A percentile compares a stretch with the other conserved stretches of the same genome.
phyloP scores from a whole-genome alignment of 1,140 invertebrate genomes.

The Pseudomyrmex pallidus region DNA sequence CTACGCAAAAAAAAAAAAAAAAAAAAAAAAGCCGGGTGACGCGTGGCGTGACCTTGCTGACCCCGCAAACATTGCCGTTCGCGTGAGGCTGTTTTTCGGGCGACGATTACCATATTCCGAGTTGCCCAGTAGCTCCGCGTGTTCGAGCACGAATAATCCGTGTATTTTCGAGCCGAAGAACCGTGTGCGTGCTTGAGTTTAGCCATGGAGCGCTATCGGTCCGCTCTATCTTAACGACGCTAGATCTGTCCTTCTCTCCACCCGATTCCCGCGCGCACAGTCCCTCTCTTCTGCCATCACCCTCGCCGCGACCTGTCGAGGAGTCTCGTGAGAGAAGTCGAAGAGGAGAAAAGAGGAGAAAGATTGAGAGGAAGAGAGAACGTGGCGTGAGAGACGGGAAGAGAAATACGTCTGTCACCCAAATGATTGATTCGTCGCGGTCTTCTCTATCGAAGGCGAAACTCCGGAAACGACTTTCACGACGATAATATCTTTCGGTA shows the following conservation, averaged over 20 bases:
- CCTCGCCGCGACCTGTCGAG: conserved; percentile 60
- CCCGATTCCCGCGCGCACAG: conserved; percentile 38
- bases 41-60: conserved; percentile 42
- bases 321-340: conserved; percentile 60
- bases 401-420: conserved; percentile 61
- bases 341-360: conserved; percentile 4
- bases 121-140: conserved; percentile 69
- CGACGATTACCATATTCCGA: conserved; percentile 74
- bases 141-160: conserved; percentile 72
- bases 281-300: conserved; percentile 14
- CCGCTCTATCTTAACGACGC: conserved; percentile 78
- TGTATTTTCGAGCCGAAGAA: conserved; percentile 70
- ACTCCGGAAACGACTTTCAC: conserved; percentile 54
- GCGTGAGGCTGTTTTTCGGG: conserved; percentile 58
- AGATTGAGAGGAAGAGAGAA: neutral
- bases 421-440: conserved; percentile 69
- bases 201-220: conserved; percentile 69
- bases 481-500: neutral
- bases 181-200: conserved; percentile 65
- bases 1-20: no score
- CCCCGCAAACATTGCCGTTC: conserved; percentile 20
- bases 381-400: conserved; percentile 53
- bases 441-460: conserved; percentile 38
- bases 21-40: conserved; percentile 6
- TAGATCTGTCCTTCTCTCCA: conserved; percentile 73